A percentile compares a stretch with the other conserved stretches of the same genome.
phyloP scores from a whole-genome alignment of 2,797 vertebrate genomes.

The Spea hammondii region DNA sequence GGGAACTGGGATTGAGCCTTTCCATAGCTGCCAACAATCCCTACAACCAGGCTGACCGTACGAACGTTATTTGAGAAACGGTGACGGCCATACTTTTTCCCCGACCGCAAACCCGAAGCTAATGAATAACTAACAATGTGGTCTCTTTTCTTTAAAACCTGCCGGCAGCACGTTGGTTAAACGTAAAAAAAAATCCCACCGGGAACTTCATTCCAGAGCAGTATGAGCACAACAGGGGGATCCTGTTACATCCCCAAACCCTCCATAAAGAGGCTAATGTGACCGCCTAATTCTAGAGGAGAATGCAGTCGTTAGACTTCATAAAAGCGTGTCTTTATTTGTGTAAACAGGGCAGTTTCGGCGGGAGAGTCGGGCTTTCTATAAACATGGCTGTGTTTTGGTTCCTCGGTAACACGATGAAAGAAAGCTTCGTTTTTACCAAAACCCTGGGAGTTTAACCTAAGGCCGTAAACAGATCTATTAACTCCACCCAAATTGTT shows the following conservation, averaged over 20 bases:
- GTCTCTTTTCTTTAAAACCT: background rate
- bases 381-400: conserved; percentile 15
- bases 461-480: conserved; percentile 5
- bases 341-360: conserved; percentile 31
- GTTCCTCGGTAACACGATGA: conserved; percentile 14
- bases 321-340: conserved; percentile 36
- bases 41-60: too few relatives aligned
- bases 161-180: background rate
- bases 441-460: conserved; percentile 14
- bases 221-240: conserved; percentile 8
- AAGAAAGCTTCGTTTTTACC: conserved; percentile 23
- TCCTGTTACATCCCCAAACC: conserved; percentile 7
- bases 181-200: background rate
- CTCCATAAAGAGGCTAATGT: conserved; percentile 33
- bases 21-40: too few relatives aligned
- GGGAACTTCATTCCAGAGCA: conserved; percentile 9
- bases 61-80: too few relatives aligned
- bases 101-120: background rate
- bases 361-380: background rate
- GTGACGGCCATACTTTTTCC: too few relatives aligned
- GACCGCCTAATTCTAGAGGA: conserved; percentile 1
- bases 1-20: too few relatives aligned
- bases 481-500: conserved; percentile 12
- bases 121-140: background rate
- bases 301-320: conserved; percentile 20